Percentiles rank a stretch among this genome's conserved stretches.
Evolutionary conservation across 2,797 vertebrate genomes (phyloP).

Genomic region (Hypotaenidia okinawae): DNA sequence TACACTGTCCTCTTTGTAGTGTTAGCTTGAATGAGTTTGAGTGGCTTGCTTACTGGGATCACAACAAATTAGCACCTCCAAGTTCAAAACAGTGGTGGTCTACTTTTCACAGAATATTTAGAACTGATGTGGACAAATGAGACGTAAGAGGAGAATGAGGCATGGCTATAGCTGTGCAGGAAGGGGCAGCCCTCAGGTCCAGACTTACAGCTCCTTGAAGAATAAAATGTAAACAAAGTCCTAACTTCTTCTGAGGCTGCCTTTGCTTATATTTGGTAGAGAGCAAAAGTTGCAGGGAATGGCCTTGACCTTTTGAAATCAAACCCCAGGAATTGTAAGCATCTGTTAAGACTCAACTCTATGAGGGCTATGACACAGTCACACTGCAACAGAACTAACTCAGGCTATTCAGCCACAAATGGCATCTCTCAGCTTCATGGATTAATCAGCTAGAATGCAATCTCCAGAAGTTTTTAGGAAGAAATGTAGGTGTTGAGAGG

Average conservation of each 20-base stretch:
- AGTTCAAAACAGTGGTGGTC: background rate
- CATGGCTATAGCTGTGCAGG: background rate
- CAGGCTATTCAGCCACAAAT: background rate
- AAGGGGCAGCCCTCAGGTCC: background rate
- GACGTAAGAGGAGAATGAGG: background rate
- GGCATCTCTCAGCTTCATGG: background rate
- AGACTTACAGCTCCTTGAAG: background rate
- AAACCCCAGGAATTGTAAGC: background rate
- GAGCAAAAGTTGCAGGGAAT: background rate
- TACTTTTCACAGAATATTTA: background rate
- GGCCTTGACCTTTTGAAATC: background rate
- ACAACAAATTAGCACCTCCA: background rate
- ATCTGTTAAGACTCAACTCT: background rate
- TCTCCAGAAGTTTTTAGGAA: background rate
- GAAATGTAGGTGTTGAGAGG: background rate
- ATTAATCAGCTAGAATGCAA: background rate
- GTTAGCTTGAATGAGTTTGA: background rate
- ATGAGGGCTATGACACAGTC: background rate
- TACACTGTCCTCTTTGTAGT: background rate
- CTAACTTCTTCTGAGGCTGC: background rate
- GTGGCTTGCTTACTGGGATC: background rate
- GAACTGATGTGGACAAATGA: background rate
- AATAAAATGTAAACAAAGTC: background rate
- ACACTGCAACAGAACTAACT: background rate
- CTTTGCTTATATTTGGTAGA: background rate